A percentile compares a stretch with the other conserved stretches of the same genome.
These are phyloP conservation scores for Rhynchonycteris naso DNA, from an alignment of 2,797 vertebrate species.

Conservation along the genomic window DNA sequence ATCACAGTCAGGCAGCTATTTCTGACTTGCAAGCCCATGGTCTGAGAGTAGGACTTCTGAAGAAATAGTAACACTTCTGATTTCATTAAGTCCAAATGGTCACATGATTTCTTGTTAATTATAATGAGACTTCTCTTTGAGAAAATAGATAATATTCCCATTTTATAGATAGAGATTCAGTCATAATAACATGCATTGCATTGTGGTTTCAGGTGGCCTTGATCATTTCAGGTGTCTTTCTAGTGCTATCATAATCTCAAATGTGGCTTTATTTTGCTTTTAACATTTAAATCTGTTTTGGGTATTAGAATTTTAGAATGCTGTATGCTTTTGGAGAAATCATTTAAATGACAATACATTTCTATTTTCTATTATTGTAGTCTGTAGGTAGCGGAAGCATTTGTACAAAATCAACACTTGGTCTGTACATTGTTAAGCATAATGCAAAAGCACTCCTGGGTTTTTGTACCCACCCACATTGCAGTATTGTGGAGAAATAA, in stretches of 20 bases:
- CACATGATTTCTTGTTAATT: constrained; percentile 43
- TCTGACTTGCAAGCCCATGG: background rate
- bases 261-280: constrained; percentile 37
- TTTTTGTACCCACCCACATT: constrained; percentile 31
- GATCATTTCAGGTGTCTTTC: background rate
- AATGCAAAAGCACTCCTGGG: constrained; percentile 5
- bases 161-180: background rate
- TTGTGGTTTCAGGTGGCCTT: background rate
- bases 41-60: background rate
- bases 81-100: constrained; percentile 40
- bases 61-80: constrained; percentile 1
- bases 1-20: background rate
- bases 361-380: constrained; percentile 52
- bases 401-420: constrained; percentile 47
- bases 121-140: constrained; percentile 17
- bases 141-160: background rate
- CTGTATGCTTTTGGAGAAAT: constrained; percentile 45
- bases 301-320: constrained; percentile 26
- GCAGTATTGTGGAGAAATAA: constrained; percentile 14
- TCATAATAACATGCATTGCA: background rate
- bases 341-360: constrained; percentile 72
- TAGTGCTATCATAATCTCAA: background rate
- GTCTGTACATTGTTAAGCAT: background rate
- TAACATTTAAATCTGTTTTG: background rate
- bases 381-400: constrained; percentile 44